phyloP scores from a whole-genome alignment of 2,113 vertebrate species.

The Nothoprocta pentlandii region DNA sequence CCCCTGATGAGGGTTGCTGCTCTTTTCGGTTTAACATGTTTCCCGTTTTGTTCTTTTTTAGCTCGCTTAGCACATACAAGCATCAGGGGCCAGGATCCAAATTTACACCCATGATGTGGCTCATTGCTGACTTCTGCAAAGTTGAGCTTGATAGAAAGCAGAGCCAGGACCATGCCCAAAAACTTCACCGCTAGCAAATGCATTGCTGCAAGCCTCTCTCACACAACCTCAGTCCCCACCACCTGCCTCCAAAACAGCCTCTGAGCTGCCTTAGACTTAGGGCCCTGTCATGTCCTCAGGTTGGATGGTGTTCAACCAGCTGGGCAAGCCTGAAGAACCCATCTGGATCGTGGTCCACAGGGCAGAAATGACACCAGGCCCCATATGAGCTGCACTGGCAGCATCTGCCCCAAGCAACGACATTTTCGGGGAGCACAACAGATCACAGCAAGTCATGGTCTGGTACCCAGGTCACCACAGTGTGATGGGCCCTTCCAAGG shows the following conservation, averaged over 20 bases:
- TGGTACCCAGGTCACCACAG: accelerated
- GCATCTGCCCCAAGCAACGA: background rate
- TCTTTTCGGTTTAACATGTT: constrained; percentile 71
- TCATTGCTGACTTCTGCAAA: constrained; percentile 65
- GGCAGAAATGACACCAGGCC: background rate
- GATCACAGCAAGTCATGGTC: background rate
- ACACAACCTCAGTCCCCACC: background rate
- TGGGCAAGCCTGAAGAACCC: background rate
- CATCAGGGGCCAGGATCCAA: constrained; percentile 64
- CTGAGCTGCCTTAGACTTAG: background rate
- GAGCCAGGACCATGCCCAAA: constrained; percentile 31
- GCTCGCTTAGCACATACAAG: constrained; percentile 5
- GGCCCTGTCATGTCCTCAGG: background rate
- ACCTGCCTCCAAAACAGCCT: constrained; percentile 21
- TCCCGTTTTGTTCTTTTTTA: constrained; percentile 69
- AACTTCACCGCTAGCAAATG: constrained; percentile 7
- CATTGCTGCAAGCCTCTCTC: constrained; percentile 28
- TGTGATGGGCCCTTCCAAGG: background rate
- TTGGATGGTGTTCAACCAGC: background rate
- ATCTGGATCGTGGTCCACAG: background rate
- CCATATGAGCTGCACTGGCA: background rate
- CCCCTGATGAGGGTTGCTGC: constrained; percentile 52
- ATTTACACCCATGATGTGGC: constrained; percentile 47
- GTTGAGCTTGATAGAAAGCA: constrained; percentile 50
- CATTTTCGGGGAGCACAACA: background rate